Base-by-base conservation (phyloP, 1,140 invertebrate genomes). In the Drosophila watanabei region DNA sequence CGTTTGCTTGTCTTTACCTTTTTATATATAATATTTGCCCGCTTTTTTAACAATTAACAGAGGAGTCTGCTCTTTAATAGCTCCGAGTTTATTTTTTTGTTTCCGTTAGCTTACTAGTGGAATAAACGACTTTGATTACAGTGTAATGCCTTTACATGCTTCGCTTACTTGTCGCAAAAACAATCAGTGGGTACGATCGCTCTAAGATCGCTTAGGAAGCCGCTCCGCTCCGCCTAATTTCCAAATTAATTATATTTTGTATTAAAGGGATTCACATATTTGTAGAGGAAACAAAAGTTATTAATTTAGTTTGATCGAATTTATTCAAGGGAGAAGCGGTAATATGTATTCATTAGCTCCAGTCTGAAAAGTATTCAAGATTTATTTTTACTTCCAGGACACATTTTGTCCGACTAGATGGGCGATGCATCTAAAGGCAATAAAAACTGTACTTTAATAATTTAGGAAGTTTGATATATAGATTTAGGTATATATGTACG, bases 101-200 rank as follows among this genome's bases (percentile, higher is more conserved):
- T 73, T 60, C 70, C 46, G 37, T 37, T 73, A 61, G 56, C 68
- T 73, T 73, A 41, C 54, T 51, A 72, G 54, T 73, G 68, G 68
- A 73, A 73, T 73, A 61, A 73, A 73, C 24, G 24, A 72, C 30
- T 70, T 61, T 39, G 37, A 61, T 52, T 73, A 73, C 63, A 71
- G 68, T 39, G 49, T 48, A 56, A 20, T 37, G 68, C 48, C 63
- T 32, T 54, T 45, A 54, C 37, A 30, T 68, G 63, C 49, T 45
- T 69, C 49, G 68, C 32, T 51, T 20, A 46, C 10, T 35, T 37
- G 43, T 32, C 28, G 5, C 18, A 24, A 24, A 24, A 24, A 24
- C 24, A 24, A 24, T 24, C 24, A 24, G 24, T 24, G 24, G 24
- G 24, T 24, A 24, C 24, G 16, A 41, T 41, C 3, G 16, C 39